Percentiles rank a stretch among this genome's conserved stretches.
Evolutionary conservation across 2,113 vertebrate genomes (phyloP).

Genomic region (Bufo bufo): DNA sequence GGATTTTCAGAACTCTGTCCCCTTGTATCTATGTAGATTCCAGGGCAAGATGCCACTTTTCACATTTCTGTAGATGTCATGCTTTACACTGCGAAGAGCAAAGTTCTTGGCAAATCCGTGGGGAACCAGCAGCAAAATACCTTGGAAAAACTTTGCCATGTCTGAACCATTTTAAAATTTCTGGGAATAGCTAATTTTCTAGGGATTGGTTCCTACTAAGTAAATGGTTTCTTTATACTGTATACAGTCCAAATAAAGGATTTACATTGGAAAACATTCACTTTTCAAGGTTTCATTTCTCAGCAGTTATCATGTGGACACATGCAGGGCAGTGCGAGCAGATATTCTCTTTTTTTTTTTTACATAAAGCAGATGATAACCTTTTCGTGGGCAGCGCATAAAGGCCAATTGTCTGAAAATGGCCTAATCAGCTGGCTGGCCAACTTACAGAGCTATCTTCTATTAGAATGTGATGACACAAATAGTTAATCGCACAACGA

Average conservation of each 20-base stretch:
- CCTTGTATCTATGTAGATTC: too few species aligned
- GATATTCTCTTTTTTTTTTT: not conserved
- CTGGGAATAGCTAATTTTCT: too few species aligned
- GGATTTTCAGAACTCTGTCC: too few species aligned
- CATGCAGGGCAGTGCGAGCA: not conserved
- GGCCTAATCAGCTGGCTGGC: slow-evolving; percentile 8
- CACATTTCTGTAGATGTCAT: too few species aligned
- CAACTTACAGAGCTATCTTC: not conserved
- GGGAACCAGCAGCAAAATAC: too few species aligned
- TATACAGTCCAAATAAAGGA: too few species aligned
- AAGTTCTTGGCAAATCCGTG: too few species aligned
- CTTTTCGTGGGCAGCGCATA: not conserved
- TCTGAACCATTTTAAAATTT: too few species aligned
- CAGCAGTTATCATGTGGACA: not conserved
- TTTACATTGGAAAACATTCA: not conserved
- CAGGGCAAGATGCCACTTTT: too few species aligned
- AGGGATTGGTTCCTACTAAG: not conserved
- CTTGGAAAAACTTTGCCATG: too few species aligned
- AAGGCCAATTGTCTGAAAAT: slow-evolving; percentile 9
- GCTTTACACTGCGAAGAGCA: too few species aligned
- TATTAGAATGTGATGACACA: slow-evolving; percentile 35
- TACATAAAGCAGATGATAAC: not conserved
- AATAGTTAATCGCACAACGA: slow-evolving; percentile 2
- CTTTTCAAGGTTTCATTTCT: not conserved
- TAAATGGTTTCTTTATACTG: not conserved